Base-by-base conservation (phyloP, 2,888 invertebrate genomes). In the Clivina fossor region DNA sequence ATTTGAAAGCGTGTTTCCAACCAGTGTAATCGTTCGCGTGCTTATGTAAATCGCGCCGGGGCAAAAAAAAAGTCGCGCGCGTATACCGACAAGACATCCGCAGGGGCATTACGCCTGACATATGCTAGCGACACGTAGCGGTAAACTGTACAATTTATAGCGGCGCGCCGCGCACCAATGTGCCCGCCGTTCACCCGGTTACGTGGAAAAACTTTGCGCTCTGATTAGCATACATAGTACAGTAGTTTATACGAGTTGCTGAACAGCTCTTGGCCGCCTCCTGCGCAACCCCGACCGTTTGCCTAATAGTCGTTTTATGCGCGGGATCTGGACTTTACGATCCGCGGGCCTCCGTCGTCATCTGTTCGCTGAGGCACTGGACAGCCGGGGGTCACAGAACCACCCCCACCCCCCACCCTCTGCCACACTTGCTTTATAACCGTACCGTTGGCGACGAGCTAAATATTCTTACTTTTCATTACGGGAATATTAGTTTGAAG, bases 151-250 rank as follows among this genome's bases (percentile, higher is more conserved):
- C 60, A 63, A 65, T 66, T 66, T 63, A 62, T 63, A 22, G 51
- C 51, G 43, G 43, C 38, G 38, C 44, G 30, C 16, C 44, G 28
- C 37, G 49, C 26, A 16, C 7, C 26, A n/a, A n/a, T n/a, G n/a
- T n/a, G n/a, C n/a, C n/a, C n/a, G n/a, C n/a, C n/a, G n/a, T n/a
- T n/a, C n/a, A n/a, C n/a, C 53, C 53, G 65, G 64, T 62, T 63
- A 60, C 61, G 60, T 62, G 62, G 65, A 67, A 68, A 68, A 68
- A 69, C 64, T 68, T 67, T 63, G 62, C 64, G 63, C 63, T 61
- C 58, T 59, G 62, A 69, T 69, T 69, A 68, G 66, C 69, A 69
- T 69, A 69, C 64, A 68, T 68, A 69, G 67, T 67, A 63, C 65
- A 63, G 64, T 63, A 64, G 64, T 67, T 67, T 65, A 65, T 63